Conservation (phyloP, 2,113 vertebrate genomes). For the Camelus dromedarius region DNA sequence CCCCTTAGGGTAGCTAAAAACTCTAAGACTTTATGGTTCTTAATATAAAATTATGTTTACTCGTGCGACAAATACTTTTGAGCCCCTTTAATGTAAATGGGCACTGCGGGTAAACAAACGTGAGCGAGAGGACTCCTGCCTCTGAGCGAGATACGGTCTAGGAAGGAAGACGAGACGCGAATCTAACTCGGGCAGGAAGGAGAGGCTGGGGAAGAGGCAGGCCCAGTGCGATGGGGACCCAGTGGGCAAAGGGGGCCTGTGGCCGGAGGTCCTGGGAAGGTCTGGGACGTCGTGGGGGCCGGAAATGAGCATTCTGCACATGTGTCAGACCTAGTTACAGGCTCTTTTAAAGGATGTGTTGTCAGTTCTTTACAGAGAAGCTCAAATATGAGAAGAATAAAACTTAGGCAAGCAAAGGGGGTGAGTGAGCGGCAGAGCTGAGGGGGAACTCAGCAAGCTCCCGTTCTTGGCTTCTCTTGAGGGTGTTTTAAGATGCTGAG, state of each 20-base stretch:
- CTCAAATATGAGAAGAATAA: not conserved
- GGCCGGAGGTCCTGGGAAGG: not conserved
- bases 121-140: not conserved
- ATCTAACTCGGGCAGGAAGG: not conserved
- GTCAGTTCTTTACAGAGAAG: not conserved
- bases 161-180: not conserved
- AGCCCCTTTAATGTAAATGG: not conserved
- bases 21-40: not conserved
- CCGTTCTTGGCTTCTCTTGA: not conserved
- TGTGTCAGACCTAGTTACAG: not conserved
- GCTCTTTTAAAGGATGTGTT: not conserved
- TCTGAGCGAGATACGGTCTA: too few species aligned
- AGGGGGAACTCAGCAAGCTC: not conserved
- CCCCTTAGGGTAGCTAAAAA: not conserved
- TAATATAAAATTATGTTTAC: not conserved
- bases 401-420: not conserved
- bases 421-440: not conserved
- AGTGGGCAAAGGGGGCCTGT: not conserved
- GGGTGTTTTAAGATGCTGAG: not conserved
- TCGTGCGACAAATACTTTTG: not conserved
- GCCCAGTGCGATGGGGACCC: rapidly evolving
- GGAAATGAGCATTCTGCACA: not conserved
- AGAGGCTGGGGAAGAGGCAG: not conserved
- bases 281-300: not conserved
- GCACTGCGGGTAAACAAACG: not conserved